Evolutionary conservation across 2,113 vertebrate genomes (phyloP).

Genomic region (Anhinga anhinga): DNA sequence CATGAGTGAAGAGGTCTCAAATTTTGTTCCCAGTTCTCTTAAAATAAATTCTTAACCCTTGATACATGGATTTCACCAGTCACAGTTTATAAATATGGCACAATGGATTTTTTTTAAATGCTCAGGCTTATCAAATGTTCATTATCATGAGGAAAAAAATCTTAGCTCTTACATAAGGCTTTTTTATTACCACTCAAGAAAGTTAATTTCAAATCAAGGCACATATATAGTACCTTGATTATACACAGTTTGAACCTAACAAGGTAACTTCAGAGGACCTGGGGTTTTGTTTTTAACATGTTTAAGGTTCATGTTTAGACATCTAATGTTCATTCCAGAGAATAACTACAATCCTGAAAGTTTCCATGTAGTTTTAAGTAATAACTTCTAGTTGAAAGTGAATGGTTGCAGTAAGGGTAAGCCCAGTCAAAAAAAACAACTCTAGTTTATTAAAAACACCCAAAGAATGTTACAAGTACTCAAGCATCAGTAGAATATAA

Average conservation of each 20-base stretch:
- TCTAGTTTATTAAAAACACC: neutral
- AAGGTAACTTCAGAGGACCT: constrained; percentile 12
- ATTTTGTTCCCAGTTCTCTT: neutral
- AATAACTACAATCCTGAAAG: constrained; percentile 22
- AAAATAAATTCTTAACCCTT: neutral
- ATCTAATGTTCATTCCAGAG: neutral
- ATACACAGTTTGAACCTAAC: constrained; percentile 25
- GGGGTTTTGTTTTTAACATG: neutral
- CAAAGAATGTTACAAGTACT: neutral
- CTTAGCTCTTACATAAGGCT: neutral
- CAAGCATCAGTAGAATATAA: neutral
- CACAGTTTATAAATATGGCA: neutral
- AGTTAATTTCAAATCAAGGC: constrained; percentile 45
- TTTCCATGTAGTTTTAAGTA: neutral
- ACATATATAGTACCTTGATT: neutral
- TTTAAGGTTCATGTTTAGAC: neutral
- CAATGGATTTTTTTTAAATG: neutral
- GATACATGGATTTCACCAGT: neutral
- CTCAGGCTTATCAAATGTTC: neutral
- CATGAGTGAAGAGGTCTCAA: neutral
- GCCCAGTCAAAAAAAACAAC: neutral
- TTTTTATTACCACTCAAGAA: constrained; percentile 20
- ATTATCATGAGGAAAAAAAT: neutral
- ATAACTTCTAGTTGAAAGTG: neutral
- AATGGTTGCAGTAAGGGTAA: neutral